These are phyloP conservation scores for Poeciliopsis presidionis DNA, from an alignment of 2,797 vertebrate genomes.

Conservation along the genomic window DNA sequence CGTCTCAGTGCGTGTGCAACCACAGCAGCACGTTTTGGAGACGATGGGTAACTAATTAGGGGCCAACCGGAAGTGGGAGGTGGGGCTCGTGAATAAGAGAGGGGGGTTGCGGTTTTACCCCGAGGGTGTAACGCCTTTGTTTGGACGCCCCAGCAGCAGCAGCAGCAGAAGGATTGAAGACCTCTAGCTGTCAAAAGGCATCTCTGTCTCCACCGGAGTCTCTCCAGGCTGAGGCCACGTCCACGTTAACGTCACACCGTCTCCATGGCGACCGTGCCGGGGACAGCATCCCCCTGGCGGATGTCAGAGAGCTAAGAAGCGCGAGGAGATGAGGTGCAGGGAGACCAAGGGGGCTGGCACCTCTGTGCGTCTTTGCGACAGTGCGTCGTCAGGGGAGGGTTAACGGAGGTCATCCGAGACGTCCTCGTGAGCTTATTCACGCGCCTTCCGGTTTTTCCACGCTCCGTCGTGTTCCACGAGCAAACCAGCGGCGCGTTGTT, in stretches of 20 bases:
- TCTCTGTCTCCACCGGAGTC: constrained; percentile 67
- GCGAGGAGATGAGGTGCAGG: constrained; percentile 27
- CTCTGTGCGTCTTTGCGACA: not conserved
- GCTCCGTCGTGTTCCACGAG: not conserved
- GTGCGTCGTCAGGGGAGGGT: not conserved
- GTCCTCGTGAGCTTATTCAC: not conserved
- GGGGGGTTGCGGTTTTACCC: constrained; percentile 23
- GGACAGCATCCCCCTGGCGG: constrained; percentile 64
- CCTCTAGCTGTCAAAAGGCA: constrained; percentile 60
- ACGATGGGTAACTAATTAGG: constrained; percentile 26
- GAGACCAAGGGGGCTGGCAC: constrained; percentile 17
- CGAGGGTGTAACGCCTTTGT: constrained; percentile 11
- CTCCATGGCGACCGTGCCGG: constrained; percentile 66
- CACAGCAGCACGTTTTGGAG: constrained; percentile 15
- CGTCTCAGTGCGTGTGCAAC: not conserved
- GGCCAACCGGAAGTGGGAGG: constrained; percentile 17
- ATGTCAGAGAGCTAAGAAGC: constrained; percentile 52
- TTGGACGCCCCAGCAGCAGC: constrained; percentile 21
- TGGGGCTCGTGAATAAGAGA: not conserved
- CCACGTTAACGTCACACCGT: constrained; percentile 67
- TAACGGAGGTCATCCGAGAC: not conserved
- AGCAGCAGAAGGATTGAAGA: constrained; percentile 42
- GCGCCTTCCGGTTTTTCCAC: not conserved
- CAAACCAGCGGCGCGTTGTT: not conserved
- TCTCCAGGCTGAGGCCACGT: constrained; percentile 64